A percentile compares a stretch with the other conserved stretches of the same genome.
Conservation (phyloP, 2,113 vertebrate species). For the Oryctolagus cuniculus region mOryCun1.1 NC_091444.1:12573001-12573500, state of each 20-base stretch:
- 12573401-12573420: neutral
- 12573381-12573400: neutral
- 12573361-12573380: neutral
- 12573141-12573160: neutral
- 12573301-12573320: neutral
- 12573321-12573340: neutral
- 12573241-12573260: neutral
- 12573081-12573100: neutral
- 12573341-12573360: neutral
- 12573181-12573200: neutral
- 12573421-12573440: slow-evolving; percentile 2
- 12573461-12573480: neutral
- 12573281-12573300: neutral
- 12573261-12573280: neutral
- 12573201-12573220: neutral
- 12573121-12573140: neutral
- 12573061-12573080: neutral
- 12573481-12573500: slow-evolving; percentile 37
- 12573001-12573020: neutral
- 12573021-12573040: neutral
- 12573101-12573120: neutral
- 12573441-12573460: neutral
- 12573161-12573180: neutral
- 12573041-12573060: neutral
- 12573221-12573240: too few relatives aligned